These are phyloP conservation scores for Leptinotarsa haldemani DNA, from an alignment of 2,888 invertebrate genomes.

Conservation along the genomic window DNA sequence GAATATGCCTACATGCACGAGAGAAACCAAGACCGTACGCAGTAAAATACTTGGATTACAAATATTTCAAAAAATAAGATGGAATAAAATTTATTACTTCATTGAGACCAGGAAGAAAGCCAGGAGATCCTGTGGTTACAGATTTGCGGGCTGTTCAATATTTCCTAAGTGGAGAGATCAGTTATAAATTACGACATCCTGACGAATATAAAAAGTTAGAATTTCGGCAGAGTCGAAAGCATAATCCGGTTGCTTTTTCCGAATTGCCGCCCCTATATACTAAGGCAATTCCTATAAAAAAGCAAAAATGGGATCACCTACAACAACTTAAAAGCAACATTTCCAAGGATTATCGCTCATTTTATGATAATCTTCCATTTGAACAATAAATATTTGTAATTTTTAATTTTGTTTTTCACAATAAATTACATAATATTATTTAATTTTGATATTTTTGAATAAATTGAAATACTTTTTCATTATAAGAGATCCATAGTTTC, in stretches of 20 bases:
- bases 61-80: slow-evolving; percentile 12
- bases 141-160: background rate
- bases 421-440: slow-evolving; percentile 5
- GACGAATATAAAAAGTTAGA: slow-evolving; percentile 26
- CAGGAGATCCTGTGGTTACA: slow-evolving; percentile 4
- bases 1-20: slow-evolving; percentile 16
- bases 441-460: background rate
- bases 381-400: slow-evolving; percentile 1
- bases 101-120: slow-evolving; percentile 12
- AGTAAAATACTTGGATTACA: slow-evolving; percentile 7
- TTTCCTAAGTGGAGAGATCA: background rate
- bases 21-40: slow-evolving; percentile 19
- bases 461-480: slow-evolving; percentile 16
- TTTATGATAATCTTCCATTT: slow-evolving; percentile 28
- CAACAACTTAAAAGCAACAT: slow-evolving; percentile 22
- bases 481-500: slow-evolving; percentile 8
- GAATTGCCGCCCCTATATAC: slow-evolving; percentile 13
- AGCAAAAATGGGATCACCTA: slow-evolving; percentile 22
- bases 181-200: slow-evolving; percentile 27
- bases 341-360: slow-evolving; percentile 27
- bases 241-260: slow-evolving; percentile 7
- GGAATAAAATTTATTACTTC: background rate
- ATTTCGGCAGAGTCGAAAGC: slow-evolving; percentile 8
- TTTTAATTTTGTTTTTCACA: slow-evolving; percentile 12
- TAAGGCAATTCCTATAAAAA: slow-evolving; percentile 13